A percentile compares a stretch with the other conserved stretches of the same genome.
phyloP scores from a whole-genome alignment of 2,797 vertebrate species.

The Vipera latastei region DNA sequence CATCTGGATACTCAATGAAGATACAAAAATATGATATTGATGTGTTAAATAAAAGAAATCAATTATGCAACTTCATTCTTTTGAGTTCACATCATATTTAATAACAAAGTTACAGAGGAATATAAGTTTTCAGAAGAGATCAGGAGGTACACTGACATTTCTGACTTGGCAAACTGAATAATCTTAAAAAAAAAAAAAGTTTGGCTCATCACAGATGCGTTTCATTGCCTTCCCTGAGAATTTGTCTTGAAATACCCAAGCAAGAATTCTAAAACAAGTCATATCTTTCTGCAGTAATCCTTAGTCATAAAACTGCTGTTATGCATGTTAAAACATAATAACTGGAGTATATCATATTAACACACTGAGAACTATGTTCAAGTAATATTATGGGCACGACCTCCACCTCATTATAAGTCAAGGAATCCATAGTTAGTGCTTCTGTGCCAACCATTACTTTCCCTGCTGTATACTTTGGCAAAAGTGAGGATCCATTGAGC shows the following conservation, averaged over 20 bases:
- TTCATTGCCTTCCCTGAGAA: slow-evolving; percentile 56
- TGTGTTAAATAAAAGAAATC: neutral
- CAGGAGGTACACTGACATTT: slow-evolving; percentile 29
- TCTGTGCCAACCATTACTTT: slow-evolving; percentile 41
- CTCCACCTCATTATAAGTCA: slow-evolving; percentile 38
- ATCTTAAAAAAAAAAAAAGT: neutral
- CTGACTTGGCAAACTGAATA: slow-evolving; percentile 23
- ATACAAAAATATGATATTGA: neutral
- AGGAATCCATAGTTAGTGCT: slow-evolving; percentile 48
- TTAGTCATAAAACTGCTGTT: slow-evolving; percentile 53
- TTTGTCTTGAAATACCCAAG: slow-evolving; percentile 65
- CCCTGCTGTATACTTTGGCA: slow-evolving; percentile 16
- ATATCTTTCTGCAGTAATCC: slow-evolving; percentile 49
- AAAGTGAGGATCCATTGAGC: slow-evolving; percentile 32
- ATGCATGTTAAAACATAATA: slow-evolving; percentile 63
- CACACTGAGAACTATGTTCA: slow-evolving; percentile 50
- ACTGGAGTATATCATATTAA: slow-evolving; percentile 65
- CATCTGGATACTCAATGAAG: neutral
- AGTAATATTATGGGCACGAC: slow-evolving; percentile 52
- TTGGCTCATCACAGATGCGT: slow-evolving; percentile 33
- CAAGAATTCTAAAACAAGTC: slow-evolving; percentile 65
- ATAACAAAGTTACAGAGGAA: slow-evolving; percentile 1
- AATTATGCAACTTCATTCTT: neutral
- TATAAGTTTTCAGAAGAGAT: slow-evolving; percentile 25
- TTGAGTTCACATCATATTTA: slow-evolving; percentile 9